A percentile compares a stretch with the other conserved stretches of the same genome.
Evolutionary conservation across 2,797 vertebrate genomes (phyloP).

Genomic region (Arnoldichthys spilopterus): DNA sequence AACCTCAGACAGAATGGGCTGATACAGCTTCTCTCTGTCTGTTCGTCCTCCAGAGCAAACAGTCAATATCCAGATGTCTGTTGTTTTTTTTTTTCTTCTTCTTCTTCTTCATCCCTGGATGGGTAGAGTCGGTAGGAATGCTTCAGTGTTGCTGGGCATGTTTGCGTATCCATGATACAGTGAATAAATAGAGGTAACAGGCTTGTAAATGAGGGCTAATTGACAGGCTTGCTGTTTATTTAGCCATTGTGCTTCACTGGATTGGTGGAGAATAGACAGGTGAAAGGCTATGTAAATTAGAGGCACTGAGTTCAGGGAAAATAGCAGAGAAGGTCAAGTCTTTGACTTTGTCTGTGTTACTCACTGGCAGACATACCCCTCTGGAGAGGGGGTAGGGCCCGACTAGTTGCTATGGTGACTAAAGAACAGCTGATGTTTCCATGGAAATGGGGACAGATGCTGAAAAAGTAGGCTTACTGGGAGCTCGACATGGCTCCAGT

Average conservation of each 20-base stretch:
- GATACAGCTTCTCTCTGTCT: neutral
- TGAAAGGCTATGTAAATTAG: slow-evolving; percentile 13
- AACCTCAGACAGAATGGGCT: slow-evolving; percentile 19
- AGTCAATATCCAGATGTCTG: slow-evolving; percentile 6
- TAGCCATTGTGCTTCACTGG: neutral
- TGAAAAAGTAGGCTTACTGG: slow-evolving; percentile 52
- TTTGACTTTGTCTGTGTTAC: slow-evolving; percentile 37
- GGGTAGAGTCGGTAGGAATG: neutral
- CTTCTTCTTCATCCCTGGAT: too few relatives aligned
- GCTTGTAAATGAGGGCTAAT: neutral
- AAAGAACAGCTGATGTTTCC: slow-evolving; percentile 67
- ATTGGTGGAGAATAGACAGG: neutral
- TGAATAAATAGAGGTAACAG: neutral
- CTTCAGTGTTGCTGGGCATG: neutral
- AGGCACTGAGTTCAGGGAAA: slow-evolving; percentile 32
- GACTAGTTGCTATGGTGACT: slow-evolving; percentile 68
- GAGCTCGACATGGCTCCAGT: slow-evolving; percentile 10
- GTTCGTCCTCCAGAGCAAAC: slow-evolving; percentile 23
- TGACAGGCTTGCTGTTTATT: slow-evolving; percentile 1
- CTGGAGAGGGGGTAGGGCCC: slow-evolving; percentile 38
- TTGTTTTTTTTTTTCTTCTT: slow-evolving; percentile 13
- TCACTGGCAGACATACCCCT: slow-evolving; percentile 47
- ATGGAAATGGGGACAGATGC: slow-evolving; percentile 68
- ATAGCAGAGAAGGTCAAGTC: slow-evolving; percentile 58
- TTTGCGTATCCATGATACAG: neutral